Evolutionary conservation across 2,113 vertebrate genomes (phyloP).

Genomic region (Lampris incognitus): DNA sequence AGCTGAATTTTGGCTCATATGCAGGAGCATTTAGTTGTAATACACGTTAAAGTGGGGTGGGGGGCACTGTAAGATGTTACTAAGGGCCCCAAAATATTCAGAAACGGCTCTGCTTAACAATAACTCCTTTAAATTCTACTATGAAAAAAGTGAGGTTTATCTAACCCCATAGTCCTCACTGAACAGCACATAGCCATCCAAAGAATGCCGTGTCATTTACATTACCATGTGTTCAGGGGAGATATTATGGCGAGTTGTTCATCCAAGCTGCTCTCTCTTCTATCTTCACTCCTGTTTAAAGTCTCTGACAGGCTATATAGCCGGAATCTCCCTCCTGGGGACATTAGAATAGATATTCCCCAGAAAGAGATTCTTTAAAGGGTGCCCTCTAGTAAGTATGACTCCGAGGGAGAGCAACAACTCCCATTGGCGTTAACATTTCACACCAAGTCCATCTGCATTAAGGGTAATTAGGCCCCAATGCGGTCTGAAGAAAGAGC

Average conservation of each 20-base stretch:
- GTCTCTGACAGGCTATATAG: slow-evolving; percentile 62
- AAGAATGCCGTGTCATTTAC: slow-evolving; percentile 10
- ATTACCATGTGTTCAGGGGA: slow-evolving; percentile 58
- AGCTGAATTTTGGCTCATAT: too few species aligned
- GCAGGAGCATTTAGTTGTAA: too few species aligned
- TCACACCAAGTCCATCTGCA: slow-evolving; percentile 32
- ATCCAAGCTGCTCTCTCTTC: slow-evolving; percentile 15
- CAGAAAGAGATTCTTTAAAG: slow-evolving; percentile 62
- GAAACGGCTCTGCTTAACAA: too few species aligned
- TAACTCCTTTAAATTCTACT: too few species aligned
- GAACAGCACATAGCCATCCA: slow-evolving; percentile 37
- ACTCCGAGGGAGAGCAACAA: slow-evolving; percentile 36
- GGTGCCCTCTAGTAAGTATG: slow-evolving; percentile 31
- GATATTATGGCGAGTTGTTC: slow-evolving; percentile 63
- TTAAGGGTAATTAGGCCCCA: slow-evolving; percentile 38
- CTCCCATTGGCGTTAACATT: slow-evolving; percentile 40
- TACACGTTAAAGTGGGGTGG: too few species aligned
- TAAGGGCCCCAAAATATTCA: too few species aligned
- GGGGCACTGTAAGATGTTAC: too few species aligned
- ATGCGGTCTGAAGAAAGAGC: background rate
- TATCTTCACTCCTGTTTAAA: slow-evolving; percentile 70
- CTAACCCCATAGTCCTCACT: slow-evolving; percentile 38
- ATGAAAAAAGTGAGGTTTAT: slow-evolving; percentile 58
- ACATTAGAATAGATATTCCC: slow-evolving; percentile 68
- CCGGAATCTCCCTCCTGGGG: slow-evolving; percentile 63